Percentiles rank a stretch among this genome's conserved stretches.
These are phyloP conservation scores for Nephrotoma flavescens DNA, from an alignment of 2,888 invertebrate species.

Conservation along the genomic window DNA sequence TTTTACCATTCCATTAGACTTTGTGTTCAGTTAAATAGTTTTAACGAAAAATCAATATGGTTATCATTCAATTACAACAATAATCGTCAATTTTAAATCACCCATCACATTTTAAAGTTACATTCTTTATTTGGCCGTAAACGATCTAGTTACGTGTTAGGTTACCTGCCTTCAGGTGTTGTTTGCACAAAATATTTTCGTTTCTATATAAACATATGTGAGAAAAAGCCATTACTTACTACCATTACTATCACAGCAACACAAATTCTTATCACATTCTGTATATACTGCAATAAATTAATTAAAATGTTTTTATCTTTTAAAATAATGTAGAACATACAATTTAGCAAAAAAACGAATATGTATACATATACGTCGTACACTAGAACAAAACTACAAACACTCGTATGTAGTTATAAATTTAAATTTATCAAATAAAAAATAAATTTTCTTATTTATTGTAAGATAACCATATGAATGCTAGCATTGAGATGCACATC, in stretches of 20 bases:
- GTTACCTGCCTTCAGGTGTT: not conserved
- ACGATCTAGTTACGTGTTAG: not conserved
- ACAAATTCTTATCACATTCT: not conserved
- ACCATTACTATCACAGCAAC: not conserved
- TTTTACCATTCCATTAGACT: too few species aligned
- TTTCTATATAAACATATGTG: not conserved
- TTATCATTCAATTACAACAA: not conserved
- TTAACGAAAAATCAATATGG: not conserved
- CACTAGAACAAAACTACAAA: not conserved
- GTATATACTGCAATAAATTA: not conserved
- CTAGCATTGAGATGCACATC: not conserved
- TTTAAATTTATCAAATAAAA: not conserved
- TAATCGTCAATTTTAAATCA: not conserved
- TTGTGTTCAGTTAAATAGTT: not conserved
- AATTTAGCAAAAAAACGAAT: not conserved
- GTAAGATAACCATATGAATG: not conserved
- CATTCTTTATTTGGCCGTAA: not conserved
- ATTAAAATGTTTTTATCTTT: not conserved
- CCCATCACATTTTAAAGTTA: not conserved
- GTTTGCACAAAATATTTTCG: not conserved
- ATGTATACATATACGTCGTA: not conserved
- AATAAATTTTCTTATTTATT: not conserved
- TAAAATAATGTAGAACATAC: not conserved
- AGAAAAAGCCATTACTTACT: not conserved
- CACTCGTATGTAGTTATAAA: not conserved